A percentile compares a stretch with the other conserved stretches of the same genome.
Evolutionary conservation across 2,888 invertebrate species (phyloP).

Genomic region (Cephus rjabovi): DNA sequence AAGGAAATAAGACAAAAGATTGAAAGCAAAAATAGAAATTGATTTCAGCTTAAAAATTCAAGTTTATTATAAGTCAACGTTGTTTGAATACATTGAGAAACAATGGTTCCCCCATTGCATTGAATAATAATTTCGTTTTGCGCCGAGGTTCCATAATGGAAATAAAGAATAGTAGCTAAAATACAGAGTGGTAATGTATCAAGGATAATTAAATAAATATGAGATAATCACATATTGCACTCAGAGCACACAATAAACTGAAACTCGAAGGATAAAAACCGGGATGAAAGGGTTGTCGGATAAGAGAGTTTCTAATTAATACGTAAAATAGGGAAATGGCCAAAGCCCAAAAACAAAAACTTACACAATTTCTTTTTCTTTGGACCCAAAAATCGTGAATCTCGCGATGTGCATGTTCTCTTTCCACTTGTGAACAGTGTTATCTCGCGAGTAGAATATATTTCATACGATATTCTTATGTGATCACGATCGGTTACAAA

Average conservation of each 20-base stretch:
- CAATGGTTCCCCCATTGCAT: background rate
- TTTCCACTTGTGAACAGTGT: background rate
- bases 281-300: background rate
- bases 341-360: background rate
- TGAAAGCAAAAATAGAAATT: background rate
- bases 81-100: slow-evolving; percentile 31
- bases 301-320: background rate
- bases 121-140: background rate
- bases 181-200: background rate
- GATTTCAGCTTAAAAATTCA: slow-evolving; percentile 27
- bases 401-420: background rate
- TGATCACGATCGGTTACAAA: background rate
- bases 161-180: background rate
- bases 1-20: slow-evolving; percentile 18
- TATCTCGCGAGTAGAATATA: background rate
- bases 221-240: background rate
- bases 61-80: slow-evolving; percentile 35
- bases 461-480: background rate
- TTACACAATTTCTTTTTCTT: background rate
- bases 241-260: background rate
- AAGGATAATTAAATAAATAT: background rate
- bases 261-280: background rate
- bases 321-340: background rate
- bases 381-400: background rate
- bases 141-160: background rate